Evolutionary conservation across 2,113 vertebrate genomes (phyloP).

Genomic region (Cynocephalus volans): DNA sequence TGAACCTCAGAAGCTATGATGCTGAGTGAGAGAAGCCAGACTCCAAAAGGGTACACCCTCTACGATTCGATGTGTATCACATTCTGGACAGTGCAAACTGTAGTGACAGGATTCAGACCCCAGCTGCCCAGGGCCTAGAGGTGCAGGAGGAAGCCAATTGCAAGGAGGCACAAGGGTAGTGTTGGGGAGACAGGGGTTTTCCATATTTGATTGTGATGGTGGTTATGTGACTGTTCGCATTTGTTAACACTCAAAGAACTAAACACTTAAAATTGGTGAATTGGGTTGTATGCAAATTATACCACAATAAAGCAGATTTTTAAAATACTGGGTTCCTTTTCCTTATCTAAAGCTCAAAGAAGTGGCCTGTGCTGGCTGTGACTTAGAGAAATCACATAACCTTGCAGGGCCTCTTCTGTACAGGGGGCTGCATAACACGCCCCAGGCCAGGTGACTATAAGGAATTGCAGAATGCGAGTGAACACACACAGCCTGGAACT

Average conservation of each 20-base stretch:
- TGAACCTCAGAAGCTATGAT: neutral
- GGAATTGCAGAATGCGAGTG: neutral
- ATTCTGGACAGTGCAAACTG: too few species aligned
- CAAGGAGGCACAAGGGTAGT: neutral
- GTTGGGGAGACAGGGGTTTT: neutral
- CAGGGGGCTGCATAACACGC: neutral
- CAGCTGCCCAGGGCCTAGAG: neutral
- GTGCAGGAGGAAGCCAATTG: rapidly evolving
- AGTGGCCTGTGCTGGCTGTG: neutral
- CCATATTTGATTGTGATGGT: neutral
- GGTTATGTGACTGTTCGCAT: neutral
- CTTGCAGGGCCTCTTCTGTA: neutral
- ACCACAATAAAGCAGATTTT: neutral
- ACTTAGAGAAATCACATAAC: neutral
- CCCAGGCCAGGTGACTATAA: rapidly evolving
- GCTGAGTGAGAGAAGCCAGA: neutral
- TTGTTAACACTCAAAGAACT: neutral
- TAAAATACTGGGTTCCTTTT: neutral
- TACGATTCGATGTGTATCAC: too few species aligned
- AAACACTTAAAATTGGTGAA: neutral
- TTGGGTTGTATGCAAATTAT: neutral
- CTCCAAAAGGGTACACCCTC: neutral
- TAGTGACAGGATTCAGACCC: neutral
- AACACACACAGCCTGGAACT: neutral
- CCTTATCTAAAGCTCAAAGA: neutral